These are phyloP conservation scores for Eulemur macaco DNA, from an alignment of 2,113 vertebrate genomes.

Conservation along the genomic window DNA sequence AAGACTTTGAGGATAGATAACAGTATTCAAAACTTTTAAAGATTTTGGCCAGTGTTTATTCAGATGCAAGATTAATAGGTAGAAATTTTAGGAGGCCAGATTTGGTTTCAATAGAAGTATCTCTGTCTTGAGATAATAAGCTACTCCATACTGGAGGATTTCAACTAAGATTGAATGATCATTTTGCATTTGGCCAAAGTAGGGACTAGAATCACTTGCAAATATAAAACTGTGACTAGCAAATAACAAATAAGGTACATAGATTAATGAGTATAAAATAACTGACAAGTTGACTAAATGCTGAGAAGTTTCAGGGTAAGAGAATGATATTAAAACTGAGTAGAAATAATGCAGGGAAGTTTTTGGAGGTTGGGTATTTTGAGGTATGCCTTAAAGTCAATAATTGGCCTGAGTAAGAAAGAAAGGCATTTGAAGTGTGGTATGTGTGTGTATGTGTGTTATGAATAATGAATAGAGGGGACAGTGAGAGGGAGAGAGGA, in stretches of 20 bases:
- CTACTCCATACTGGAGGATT: neutral
- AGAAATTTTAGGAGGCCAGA: slow-evolving; percentile 2
- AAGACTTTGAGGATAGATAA: neutral
- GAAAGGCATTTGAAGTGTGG: neutral
- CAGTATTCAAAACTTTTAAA: neutral
- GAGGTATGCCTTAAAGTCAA: neutral
- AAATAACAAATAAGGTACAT: slow-evolving; percentile 6
- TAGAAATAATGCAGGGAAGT: neutral
- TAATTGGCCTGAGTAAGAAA: neutral
- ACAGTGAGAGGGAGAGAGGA: neutral
- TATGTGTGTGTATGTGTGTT: neutral
- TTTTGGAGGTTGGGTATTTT: neutral
- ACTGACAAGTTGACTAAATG: neutral
- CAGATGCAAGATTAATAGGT: neutral
- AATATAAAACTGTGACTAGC: slow-evolving; percentile 21
- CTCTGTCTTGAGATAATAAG: neutral
- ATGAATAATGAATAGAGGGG: neutral
- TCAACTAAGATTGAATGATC: neutral
- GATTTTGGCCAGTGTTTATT: slow-evolving; percentile 4
- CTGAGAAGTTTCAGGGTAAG: neutral
- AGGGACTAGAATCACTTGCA: slow-evolving; percentile 28
- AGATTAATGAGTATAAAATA: neutral
- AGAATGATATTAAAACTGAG: neutral
- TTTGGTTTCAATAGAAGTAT: neutral
- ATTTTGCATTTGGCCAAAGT: neutral